These are phyloP conservation scores for Carollia perspicillata DNA, from an alignment of 2,113 vertebrate genomes.

Conservation along the genomic window DNA sequence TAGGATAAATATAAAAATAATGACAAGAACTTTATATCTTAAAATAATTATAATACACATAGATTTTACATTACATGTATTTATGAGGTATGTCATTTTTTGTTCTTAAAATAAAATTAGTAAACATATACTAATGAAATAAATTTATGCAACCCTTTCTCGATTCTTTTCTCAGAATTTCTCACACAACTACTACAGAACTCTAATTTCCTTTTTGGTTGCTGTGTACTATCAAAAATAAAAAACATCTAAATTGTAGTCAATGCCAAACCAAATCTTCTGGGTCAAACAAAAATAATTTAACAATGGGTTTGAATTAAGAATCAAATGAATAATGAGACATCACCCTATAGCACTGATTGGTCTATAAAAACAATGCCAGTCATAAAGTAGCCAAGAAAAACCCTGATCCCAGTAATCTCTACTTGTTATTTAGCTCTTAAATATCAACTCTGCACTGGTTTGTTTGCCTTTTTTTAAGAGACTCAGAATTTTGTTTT, in stretches of 20 bases:
- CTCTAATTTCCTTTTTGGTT: background rate
- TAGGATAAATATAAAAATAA: slow-evolving; percentile 20
- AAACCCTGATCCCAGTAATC: background rate
- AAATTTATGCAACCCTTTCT: background rate
- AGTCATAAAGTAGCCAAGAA: background rate
- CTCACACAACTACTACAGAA: background rate
- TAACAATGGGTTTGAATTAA: background rate
- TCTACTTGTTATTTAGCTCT: background rate
- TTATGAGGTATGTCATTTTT: background rate
- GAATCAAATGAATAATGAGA: background rate
- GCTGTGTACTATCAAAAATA: background rate
- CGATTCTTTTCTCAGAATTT: background rate
- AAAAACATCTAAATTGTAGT: background rate
- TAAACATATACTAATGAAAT: slow-evolving; percentile 15
- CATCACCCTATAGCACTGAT: background rate
- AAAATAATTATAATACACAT: background rate
- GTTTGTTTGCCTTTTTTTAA: slow-evolving; percentile 7
- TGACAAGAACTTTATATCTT: background rate
- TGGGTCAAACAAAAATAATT: background rate
- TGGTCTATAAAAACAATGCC: background rate
- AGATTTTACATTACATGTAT: background rate
- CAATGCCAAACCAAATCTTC: background rate
- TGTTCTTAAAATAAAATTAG: background rate
- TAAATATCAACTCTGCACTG: background rate
- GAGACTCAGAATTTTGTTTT: no score